Evolutionary conservation across 2,797 vertebrate species (phyloP), one percentile per base, ranked within the genome.

Genomic region (Gadopsis bispinosus): DNA sequence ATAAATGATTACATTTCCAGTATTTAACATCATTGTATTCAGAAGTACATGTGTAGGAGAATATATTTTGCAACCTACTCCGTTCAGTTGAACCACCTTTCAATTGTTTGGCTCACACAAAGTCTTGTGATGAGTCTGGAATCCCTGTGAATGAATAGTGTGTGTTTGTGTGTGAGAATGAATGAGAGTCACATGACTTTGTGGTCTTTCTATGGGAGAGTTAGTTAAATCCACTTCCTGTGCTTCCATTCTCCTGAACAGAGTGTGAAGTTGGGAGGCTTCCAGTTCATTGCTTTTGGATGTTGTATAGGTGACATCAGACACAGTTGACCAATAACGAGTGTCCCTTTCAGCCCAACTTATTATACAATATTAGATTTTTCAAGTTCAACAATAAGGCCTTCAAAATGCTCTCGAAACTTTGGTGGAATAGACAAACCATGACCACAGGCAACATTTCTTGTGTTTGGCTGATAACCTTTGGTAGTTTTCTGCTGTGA

Each of bases 51-150:
- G 3, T 43, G 16, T 7, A 45, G n/a, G 47, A 54, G 43, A n/a
- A 53, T 47, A 16, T 47, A 31, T 59, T 53, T 33, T 69, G 41
- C 7, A 3, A 14, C 56, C 12, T 33, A 0, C 43, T 55, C 31
- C 35, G 3, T 58, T 41, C 4, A 0, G 41, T 54, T 60, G 19
- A 13, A 11, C 58, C 60, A 4, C 31, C 47, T 64, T 53, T 31
- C 51, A 48, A 68, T 83, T 84, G 64, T 81, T 69, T 50, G 50
- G 50, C 56, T 70, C 22, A 56, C 60, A 84, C 69, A 72, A 71
- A 80, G 59, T 17, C 19, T 62, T 66, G 75, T 60, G 87, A 82
- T 16, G 78, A 76, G 43, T 85, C 85, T 88, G 75, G 88, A 90
- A 90, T 60, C 47, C 75, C 11, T 48, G 54, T 74, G 85, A 87